These are phyloP conservation scores for Trogon melanurus DNA, from an alignment of 2,113 vertebrate species.

Conservation along the genomic window DNA sequence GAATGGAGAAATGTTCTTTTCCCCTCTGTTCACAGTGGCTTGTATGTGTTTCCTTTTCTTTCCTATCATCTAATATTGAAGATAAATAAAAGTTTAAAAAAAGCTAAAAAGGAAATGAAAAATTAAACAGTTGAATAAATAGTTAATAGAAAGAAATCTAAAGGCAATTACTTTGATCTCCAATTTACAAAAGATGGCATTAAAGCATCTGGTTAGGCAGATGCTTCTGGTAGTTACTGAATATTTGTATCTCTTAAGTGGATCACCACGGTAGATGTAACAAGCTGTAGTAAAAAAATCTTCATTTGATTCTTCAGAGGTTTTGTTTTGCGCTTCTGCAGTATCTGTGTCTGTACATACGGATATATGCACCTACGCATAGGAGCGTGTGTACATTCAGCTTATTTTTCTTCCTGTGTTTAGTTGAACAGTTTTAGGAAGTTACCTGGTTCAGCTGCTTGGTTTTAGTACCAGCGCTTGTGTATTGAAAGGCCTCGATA, in stretches of 20 bases:
- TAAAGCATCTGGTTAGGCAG: slow-evolving; percentile 38
- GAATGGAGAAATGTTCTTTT: neutral
- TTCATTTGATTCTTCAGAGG: neutral
- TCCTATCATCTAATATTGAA: neutral
- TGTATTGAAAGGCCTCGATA: neutral
- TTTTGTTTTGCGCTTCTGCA: neutral
- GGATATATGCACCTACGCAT: fast-evolving
- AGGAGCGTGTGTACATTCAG: neutral
- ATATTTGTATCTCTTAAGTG: neutral
- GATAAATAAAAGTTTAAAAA: neutral
- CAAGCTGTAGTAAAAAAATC: neutral
- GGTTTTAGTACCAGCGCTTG: neutral
- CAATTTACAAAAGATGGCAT: neutral
- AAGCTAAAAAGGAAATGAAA: neutral
- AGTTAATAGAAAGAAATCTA: slow-evolving; percentile 15
- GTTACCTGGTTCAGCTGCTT: neutral
- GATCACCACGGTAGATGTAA: neutral
- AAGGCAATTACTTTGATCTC: neutral
- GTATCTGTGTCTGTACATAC: neutral
- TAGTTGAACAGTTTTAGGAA: neutral
- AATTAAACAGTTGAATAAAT: neutral
- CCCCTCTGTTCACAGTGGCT: neutral
- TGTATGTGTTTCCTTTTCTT: neutral
- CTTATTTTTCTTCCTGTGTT: neutral
- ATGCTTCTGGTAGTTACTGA: neutral